These are phyloP conservation scores for Microdon myrmicae DNA, from an alignment of 2,888 invertebrate genomes.

Conservation along the genomic window DNA sequence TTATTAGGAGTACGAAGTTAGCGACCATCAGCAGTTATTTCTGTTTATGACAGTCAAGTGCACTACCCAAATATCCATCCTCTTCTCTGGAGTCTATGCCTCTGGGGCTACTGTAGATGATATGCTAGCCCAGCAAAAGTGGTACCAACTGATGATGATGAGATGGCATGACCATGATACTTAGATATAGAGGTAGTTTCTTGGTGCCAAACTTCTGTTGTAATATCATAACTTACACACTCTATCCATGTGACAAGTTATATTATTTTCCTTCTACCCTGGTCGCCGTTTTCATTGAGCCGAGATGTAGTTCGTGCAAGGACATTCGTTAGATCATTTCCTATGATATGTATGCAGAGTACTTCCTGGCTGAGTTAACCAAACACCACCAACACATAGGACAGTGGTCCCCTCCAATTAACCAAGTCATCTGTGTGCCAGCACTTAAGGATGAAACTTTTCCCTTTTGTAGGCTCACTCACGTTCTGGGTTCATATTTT, in stretches of 20 bases:
- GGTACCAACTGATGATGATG: constrained; percentile 21
- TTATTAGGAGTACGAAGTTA: constrained; percentile 47
- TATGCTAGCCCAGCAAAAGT: too few species aligned
- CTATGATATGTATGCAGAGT: constrained; percentile 34
- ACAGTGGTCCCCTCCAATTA: constrained; percentile 33
- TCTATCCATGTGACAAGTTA: constrained; percentile 32
- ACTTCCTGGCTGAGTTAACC: constrained; percentile 26
- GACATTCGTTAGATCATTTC: constrained; percentile 23
- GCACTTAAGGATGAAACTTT: constrained; percentile 34
- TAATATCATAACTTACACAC: constrained; percentile 43
- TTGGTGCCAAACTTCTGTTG: constrained; percentile 21
- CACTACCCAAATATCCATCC: constrained; percentile 33
- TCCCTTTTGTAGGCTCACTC: constrained; percentile 18
- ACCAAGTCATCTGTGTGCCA: constrained; percentile 27
- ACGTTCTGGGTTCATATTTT: constrained; percentile 28
- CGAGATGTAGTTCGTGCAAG: constrained; percentile 17
- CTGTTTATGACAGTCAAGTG: constrained; percentile 45
- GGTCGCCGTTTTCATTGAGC: neutral
- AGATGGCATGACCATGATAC: constrained; percentile 1
- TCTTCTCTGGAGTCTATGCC: constrained; percentile 33
- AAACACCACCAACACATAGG: constrained; percentile 24
- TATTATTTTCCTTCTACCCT: constrained; percentile 16
- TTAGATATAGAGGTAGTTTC: constrained; percentile 13
- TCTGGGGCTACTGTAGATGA: constrained; percentile 14
- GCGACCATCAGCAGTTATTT: constrained; percentile 50